Base-by-base conservation (phyloP, 2,888 invertebrate species). In the Drosophila formosana region DNA sequence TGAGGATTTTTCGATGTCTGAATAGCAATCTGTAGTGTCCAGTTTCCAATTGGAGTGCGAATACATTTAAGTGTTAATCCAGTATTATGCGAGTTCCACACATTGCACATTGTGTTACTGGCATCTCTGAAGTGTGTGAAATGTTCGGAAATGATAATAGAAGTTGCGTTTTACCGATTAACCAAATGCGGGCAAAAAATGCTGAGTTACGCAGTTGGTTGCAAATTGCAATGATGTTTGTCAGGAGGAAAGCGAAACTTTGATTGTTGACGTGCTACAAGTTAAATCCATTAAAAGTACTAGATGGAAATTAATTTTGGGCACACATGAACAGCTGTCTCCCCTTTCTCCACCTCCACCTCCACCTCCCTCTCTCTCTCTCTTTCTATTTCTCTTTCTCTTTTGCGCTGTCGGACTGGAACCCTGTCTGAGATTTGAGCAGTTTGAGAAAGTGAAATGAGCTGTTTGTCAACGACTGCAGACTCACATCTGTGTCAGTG, bases 241-340 rank as follows among this genome's bases (percentile, higher is more conserved):
- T 41, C 41, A 28, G 41, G 13, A 5, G 41, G 13, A 3, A 39
- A 53, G 6, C 26, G 52, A 28, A 46, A 28, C 37, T 47, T 9
- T 52, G 23, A 13, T 65, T 37, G 65, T 51, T 86, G 79, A 78
- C 70, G 64, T 47, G 75, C 78, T 84, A 82, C 82, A 82, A 79
- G 82, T 68, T 79, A 79, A 82, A 74, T 82, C 88, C 82, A 82
- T 88, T 82, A 88, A 85, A 71, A 75, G 69, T 66, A 70, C 76
- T 66, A 88, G 85, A 88, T 88, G 82, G 74, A 77, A 88, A 79
- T 88, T 85, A 65, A 82, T 78, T 88, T 80, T 67, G 66, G 67
- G 50, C 63, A 64, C 56, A 72, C 64, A 64, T 32, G 57, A 32
- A 52, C 37, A 26, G 11, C 43, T 13, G 23, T 8, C 39, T 52